Evolutionary conservation across 2,888 invertebrate species (phyloP).

Genomic region (Lissonota sp.): DNA sequence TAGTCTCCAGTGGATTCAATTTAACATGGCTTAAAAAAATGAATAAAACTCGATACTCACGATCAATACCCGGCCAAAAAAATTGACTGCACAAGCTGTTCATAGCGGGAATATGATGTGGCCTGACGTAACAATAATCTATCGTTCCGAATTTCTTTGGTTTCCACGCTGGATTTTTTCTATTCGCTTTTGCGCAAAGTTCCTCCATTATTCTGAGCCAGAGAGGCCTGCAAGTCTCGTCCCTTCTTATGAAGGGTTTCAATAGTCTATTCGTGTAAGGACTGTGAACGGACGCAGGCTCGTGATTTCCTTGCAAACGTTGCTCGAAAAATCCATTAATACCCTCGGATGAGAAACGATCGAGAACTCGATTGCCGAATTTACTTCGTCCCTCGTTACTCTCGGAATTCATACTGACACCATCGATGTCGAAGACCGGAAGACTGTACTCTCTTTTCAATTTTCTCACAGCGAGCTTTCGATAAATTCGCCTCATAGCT

Average conservation of each 20-base stretch:
- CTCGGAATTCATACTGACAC: slow-evolving; percentile 65
- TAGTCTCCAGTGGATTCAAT: too few species aligned
- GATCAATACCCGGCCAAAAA: slow-evolving; percentile 97
- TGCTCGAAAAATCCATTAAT: slow-evolving; percentile 76
- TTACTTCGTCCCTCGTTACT: slow-evolving; percentile 34
- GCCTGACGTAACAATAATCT: slow-evolving; percentile 94
- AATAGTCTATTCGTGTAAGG: slow-evolving; percentile 89
- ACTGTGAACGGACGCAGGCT: slow-evolving; percentile 87
- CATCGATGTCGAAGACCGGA: slow-evolving; percentile 86
- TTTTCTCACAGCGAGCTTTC: slow-evolving; percentile 86
- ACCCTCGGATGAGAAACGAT: slow-evolving; percentile 77
- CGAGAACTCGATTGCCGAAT: slow-evolving; percentile 75
- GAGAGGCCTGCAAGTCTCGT: slow-evolving; percentile 87
- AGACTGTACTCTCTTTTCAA: slow-evolving; percentile 86
- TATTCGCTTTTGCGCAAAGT: slow-evolving; percentile 86
- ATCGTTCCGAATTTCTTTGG: slow-evolving; percentile 86
- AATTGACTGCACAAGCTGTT: slow-evolving; percentile 92
- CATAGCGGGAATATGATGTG: slow-evolving; percentile 94
- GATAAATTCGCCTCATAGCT: slow-evolving; percentile 84
- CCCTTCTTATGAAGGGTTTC: slow-evolving; percentile 93
- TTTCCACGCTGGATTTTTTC: slow-evolving; percentile 81
- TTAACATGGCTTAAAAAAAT: too few species aligned
- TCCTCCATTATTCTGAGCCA: slow-evolving; percentile 91
- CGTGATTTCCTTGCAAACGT: slow-evolving; percentile 85
- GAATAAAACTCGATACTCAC: slow-evolving; percentile 85